phyloP scores from a whole-genome alignment of 1,140 invertebrate species.

The Popillia japonica region DNA sequence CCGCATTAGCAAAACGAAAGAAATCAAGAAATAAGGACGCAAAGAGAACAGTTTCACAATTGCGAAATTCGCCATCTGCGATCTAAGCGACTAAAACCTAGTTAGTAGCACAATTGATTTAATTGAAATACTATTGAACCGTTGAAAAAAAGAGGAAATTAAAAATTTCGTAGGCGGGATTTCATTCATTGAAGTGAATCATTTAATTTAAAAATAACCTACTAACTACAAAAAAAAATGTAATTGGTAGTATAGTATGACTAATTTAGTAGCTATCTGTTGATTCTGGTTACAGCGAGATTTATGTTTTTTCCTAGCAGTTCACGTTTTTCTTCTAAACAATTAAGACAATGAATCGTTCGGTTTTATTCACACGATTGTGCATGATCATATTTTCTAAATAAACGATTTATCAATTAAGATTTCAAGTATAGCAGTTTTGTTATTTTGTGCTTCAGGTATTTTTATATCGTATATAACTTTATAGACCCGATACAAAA shows the following conservation, averaged over 20 bases:
- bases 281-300: no score
- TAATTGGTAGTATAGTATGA: not conserved
- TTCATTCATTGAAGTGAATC: not conserved
- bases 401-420: no score
- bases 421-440: no score
- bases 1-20: not conserved
- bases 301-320: no score
- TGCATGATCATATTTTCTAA: no score
- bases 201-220: not conserved
- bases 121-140: not conserved
- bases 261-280: not conserved
- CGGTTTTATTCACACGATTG: no score
- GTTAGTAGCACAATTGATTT: not conserved
- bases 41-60: not conserved
- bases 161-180: not conserved
- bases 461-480: no score
- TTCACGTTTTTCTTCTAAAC: no score
- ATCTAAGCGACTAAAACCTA: not conserved
- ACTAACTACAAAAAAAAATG: not conserved
- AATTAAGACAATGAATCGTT: no score
- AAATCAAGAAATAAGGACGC: not conserved
- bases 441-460: no score
- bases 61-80: not conserved
- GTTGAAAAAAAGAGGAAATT: not conserved
- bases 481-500: no score